Evolutionary conservation across 2,113 vertebrate genomes (phyloP), one percentile per base, ranked within the genome.

Genomic region (Falco punctatus): DNA sequence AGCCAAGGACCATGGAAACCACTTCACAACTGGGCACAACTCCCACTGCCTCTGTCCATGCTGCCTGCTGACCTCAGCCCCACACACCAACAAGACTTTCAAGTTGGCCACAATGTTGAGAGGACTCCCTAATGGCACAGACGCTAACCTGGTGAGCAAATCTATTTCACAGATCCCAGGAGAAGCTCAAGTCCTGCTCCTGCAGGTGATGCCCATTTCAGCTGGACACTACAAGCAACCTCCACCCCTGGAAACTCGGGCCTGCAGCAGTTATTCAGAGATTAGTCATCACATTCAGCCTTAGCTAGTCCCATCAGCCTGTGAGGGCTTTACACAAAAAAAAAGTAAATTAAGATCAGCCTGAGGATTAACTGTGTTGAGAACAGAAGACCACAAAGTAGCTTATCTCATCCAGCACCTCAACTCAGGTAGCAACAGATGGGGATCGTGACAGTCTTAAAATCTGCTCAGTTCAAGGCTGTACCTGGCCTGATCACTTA

Each of bases 1-100:
- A 96, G 95, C 87, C 81, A 55, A 91, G 73, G 96, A 82, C 91
- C 89, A 94, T 83, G 90, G 89, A 92, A 95, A 97, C 94, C 95
- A 96, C 83, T 89, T 69, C 90, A 90, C 81, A 91, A 67, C 66
- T 12, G 44, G 78, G 84, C 94, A 91, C 62, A 88, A 81, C 26
- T 77, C 89, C 96, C 81, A 73, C 59, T 91, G 89, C 64, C 33
- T 94, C 54, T 8, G 2, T 93, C 83, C 88, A 32, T 0, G 0
- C 57, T 75, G 80, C 40, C 49, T 90, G 89, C 87, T 92, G 89
- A 87, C 94, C 87, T 95, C 89, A 92, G 70, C 89, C 64, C 52
- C 1, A 8, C 66, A 89, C 91, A 91, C 24, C 33, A 88, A 73
- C 49, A 77, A 49, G 89, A 55, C 35, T 95, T 92, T 92, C 62